Evolutionary conservation across 2,797 vertebrate genomes (phyloP).

Genomic region (Mustela erminea): DNA sequence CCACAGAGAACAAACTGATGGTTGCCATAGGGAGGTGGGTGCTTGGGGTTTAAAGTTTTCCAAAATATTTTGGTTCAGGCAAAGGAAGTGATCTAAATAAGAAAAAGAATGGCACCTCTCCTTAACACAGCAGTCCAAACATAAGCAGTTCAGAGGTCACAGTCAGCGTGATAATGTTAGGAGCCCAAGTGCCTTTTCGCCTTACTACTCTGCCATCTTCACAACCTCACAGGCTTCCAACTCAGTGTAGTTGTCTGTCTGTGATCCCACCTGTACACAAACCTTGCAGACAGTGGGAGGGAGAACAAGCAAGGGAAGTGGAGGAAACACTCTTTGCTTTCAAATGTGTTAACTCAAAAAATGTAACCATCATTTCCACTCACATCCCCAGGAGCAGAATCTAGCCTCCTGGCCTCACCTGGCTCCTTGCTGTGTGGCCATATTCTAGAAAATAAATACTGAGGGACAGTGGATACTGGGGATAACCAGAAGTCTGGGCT

Average conservation of each 20-base stretch:
- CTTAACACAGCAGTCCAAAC: not conserved
- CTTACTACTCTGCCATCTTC: not conserved
- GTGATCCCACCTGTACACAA: not conserved
- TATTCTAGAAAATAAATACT: not conserved
- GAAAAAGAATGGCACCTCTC: not conserved
- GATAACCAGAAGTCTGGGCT: not conserved
- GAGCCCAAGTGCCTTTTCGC: not conserved
- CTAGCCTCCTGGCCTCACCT: not conserved
- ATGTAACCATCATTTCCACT: not conserved
- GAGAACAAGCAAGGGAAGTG: not conserved
- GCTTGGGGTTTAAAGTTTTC: not conserved
- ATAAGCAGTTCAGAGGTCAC: not conserved
- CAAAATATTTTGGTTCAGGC: not conserved
- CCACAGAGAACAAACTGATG: not conserved
- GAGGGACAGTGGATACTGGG: accelerated
- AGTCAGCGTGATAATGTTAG: not conserved
- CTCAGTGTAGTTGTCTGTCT: not conserved
- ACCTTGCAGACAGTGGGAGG: not conserved
- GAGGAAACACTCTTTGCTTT: not conserved
- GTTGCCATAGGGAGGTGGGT: not conserved
- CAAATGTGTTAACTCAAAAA: not conserved
- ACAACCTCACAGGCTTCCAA: not conserved
- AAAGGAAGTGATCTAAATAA: not conserved
- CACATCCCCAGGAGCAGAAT: not conserved
- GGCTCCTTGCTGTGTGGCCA: not conserved